A percentile compares a stretch with the other conserved stretches of the same genome.
phyloP scores from a whole-genome alignment of 2,113 vertebrate genomes.

The Sciurus niger region DNA sequence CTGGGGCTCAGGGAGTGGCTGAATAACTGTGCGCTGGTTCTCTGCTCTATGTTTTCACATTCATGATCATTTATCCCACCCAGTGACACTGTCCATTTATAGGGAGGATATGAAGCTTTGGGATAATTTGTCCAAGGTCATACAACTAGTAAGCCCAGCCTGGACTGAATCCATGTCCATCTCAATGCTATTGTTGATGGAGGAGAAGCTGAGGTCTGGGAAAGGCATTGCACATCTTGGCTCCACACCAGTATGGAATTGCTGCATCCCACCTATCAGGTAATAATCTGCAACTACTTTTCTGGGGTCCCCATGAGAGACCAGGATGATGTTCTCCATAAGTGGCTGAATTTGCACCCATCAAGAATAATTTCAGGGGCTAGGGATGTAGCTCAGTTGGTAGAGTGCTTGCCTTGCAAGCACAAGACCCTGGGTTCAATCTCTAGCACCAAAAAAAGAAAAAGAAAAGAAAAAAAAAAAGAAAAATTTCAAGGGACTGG shows the following conservation, averaged over 20 bases:
- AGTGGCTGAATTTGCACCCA: not conserved
- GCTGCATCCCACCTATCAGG: not conserved
- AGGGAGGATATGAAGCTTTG: not conserved
- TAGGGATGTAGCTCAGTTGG: too few relatives aligned
- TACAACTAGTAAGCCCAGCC: not conserved
- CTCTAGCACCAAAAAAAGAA: too few relatives aligned
- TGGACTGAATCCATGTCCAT: not conserved
- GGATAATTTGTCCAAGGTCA: not conserved
- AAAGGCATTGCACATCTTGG: not conserved
- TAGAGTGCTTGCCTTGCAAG: too few relatives aligned
- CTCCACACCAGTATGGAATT: not conserved
- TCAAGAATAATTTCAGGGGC: not conserved
- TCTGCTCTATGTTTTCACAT: not conserved
- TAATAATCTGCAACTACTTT: not conserved
- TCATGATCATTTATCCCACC: not conserved
- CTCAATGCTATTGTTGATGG: not conserved
- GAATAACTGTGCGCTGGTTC: not conserved
- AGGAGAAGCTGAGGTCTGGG: not conserved
- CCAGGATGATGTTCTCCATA: not conserved
- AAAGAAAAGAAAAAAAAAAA: too few relatives aligned
- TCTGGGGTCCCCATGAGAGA: not conserved
- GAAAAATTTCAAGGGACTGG: too few relatives aligned
- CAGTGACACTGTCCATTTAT: not conserved
- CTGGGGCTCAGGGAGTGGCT: not conserved
- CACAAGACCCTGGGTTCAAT: too few relatives aligned